Conservation (phyloP, 2,113 vertebrate genomes). For the Trachemys scripta region DNA sequence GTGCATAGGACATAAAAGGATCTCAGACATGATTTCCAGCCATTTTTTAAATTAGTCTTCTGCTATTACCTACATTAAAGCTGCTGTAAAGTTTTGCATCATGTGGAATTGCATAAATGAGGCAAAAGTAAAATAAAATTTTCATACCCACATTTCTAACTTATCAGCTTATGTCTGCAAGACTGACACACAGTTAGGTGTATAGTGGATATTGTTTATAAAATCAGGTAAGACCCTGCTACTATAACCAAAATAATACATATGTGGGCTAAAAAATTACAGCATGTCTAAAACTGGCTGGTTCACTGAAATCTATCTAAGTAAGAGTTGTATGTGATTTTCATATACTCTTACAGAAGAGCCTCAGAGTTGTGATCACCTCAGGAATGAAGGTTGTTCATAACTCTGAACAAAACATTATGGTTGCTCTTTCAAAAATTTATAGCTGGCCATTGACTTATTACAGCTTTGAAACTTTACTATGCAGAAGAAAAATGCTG, state of each 20-base stretch:
- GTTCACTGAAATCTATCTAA: background rate
- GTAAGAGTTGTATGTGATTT: background rate
- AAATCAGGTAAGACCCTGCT: background rate
- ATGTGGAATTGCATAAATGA: background rate
- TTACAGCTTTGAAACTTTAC: too few species aligned
- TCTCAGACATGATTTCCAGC: background rate
- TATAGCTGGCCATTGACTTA: too few species aligned
- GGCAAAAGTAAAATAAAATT: background rate
- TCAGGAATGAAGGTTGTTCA: too few species aligned
- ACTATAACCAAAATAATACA: background rate
- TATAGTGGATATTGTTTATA: background rate
- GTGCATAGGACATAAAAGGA: background rate
- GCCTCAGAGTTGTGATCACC: too few species aligned
- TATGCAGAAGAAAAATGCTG: too few species aligned
- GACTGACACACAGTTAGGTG: background rate
- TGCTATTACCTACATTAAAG: background rate
- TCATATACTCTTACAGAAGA: too few species aligned
- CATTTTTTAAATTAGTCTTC: background rate
- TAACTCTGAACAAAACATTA: too few species aligned
- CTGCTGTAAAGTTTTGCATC: background rate
- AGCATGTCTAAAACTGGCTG: background rate
- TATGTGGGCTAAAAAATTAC: background rate
- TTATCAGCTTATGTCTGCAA: background rate
- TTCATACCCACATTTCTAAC: background rate
- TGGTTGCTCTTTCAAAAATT: too few species aligned